These are phyloP conservation scores for Semaprochilodus insignis DNA, from an alignment of 2,797 vertebrate genomes.

Conservation along the genomic window DNA sequence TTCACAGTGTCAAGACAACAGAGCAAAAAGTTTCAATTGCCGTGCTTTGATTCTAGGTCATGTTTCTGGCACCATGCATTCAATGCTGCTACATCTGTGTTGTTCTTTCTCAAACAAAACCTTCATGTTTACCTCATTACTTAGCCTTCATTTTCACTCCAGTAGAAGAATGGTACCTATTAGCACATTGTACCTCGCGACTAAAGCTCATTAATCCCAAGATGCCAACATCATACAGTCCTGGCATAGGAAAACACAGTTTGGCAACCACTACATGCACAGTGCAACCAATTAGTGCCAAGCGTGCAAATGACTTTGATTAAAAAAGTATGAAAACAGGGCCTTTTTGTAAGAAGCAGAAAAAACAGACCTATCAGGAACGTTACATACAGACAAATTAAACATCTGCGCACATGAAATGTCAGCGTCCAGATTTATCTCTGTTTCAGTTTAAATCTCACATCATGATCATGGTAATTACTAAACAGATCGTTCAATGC, in stretches of 20 bases:
- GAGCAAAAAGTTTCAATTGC: not conserved
- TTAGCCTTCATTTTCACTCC: not conserved
- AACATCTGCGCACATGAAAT: constrained; percentile 17
- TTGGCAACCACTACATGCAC: not conserved
- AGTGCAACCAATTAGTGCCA: constrained; percentile 6
- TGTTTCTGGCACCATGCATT: not conserved
- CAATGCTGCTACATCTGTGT: not conserved
- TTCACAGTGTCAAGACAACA: not conserved
- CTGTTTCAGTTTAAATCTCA: not conserved
- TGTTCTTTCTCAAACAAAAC: not conserved
- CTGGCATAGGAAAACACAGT: constrained; percentile 1
- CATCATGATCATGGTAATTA: not conserved
- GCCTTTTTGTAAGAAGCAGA: not conserved
- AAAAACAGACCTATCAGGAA: not conserved
- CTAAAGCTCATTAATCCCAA: constrained; percentile 18
- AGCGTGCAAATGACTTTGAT: not conserved
- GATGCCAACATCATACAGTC: not conserved
- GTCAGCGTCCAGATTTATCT: not conserved
- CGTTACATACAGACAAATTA: not conserved
- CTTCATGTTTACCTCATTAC: constrained; percentile 13
- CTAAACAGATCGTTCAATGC: not conserved
- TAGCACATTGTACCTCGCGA: constrained; percentile 19
- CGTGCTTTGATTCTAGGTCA: no score
- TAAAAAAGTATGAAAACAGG: not conserved
- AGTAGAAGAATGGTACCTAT: not conserved